Evolutionary conservation across 1,140 invertebrate species (phyloP).

Genomic region (Ips typographus): DNA sequence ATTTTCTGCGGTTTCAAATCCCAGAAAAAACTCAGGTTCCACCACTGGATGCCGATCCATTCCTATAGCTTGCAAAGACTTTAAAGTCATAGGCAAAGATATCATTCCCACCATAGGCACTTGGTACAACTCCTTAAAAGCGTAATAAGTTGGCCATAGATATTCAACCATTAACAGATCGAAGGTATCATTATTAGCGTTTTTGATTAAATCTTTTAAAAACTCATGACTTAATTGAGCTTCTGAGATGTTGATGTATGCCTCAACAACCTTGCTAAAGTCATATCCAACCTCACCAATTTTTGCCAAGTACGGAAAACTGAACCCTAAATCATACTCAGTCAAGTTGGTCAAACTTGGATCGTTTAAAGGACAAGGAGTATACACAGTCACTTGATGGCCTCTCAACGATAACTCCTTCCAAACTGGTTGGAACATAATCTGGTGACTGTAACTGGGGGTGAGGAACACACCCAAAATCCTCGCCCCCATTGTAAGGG

Average conservation of each 20-base stretch:
- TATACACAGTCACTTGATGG: constrained; percentile 41
- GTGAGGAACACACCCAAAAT: constrained; percentile 57
- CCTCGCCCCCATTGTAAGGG: constrained; percentile 39
- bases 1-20: constrained; percentile 9
- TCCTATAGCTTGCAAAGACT: constrained; percentile 20
- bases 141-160: constrained; percentile 25
- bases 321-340: constrained; percentile 38
- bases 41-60: constrained; percentile 35
- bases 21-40: constrained; percentile 31
- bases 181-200: constrained; percentile 27
- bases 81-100: constrained; percentile 18
- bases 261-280: constrained; percentile 7
- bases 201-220: constrained; percentile 30
- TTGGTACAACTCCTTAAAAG: constrained; percentile 38
- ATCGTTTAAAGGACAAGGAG: constrained; percentile 40
- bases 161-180: constrained; percentile 36
- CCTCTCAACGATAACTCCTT: constrained; percentile 42
- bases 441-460: constrained; percentile 56
- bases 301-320: constrained; percentile 11
- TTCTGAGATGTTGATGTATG: constrained; percentile 4
- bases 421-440: constrained; percentile 50
- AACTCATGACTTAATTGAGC: constrained; percentile 24
- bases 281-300: constrained; percentile 15
- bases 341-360: constrained; percentile 37
- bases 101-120: constrained; percentile 39